A percentile compares a stretch with the other conserved stretches of the same genome.
Evolutionary conservation across 2,888 invertebrate species (phyloP).

Genomic region (Allygus modestus): DNA sequence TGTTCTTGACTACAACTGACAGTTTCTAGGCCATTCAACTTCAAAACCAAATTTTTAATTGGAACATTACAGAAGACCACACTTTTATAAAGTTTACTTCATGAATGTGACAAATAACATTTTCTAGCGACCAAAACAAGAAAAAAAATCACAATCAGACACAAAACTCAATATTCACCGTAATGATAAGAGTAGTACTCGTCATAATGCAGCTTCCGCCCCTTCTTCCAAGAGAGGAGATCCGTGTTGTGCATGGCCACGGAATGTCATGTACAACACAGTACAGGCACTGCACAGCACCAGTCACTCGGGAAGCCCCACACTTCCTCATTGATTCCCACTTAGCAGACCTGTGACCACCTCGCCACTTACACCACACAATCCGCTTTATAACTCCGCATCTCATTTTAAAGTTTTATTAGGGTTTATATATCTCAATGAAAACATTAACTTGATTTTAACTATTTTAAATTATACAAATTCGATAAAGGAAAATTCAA

Average conservation of each 20-base stretch:
- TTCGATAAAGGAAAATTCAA: too few species aligned
- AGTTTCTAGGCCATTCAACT: too few species aligned
- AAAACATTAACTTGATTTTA: too few species aligned
- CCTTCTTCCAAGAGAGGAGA: conserved; percentile 59
- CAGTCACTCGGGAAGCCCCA: conserved; percentile 15
- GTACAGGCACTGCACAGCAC: background rate
- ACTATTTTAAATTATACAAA: too few species aligned
- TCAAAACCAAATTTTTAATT: too few species aligned
- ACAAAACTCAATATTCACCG: conserved; percentile 5
- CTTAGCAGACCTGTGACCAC: background rate
- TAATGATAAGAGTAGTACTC: conserved; percentile 9
- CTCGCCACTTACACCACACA: conserved; percentile 32
- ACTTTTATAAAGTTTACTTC: too few species aligned
- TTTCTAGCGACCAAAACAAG: too few species aligned
- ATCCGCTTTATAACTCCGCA: background rate
- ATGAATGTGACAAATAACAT: too few species aligned
- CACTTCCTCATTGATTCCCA: conserved; percentile 28
- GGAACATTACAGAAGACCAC: too few species aligned
- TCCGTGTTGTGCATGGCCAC: conserved; percentile 28
- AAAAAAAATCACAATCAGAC: too few species aligned
- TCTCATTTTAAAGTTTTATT: background rate
- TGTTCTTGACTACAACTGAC: too few species aligned
- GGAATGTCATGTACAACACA: background rate
- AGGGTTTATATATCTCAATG: background rate
- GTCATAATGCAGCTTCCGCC: conserved; percentile 45